Evolutionary conservation across 1,140 invertebrate species (phyloP), one percentile per base, ranked within the genome.

Genomic region (Caenorhabditis latens): DNA sequence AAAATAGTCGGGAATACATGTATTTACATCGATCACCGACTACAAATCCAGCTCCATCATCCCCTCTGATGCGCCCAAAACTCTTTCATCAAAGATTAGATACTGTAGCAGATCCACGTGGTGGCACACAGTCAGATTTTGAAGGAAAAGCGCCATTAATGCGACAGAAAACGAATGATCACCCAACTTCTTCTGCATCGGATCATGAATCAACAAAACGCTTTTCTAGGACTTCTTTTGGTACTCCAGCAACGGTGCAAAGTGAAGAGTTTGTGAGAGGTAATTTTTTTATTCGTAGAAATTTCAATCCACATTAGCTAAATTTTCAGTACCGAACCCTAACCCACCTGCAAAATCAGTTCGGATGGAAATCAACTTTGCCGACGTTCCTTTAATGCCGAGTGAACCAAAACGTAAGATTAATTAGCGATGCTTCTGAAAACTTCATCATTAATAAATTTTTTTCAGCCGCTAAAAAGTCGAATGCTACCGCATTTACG

Each of bases 1-100:
- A 79, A n/a, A 79, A 79, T 24, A 79, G 71, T 79, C 46, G 71
- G 53, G 71, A 79, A 50, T 79, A 79, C 21, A 79, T 79, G 71
- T 50, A 79, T 24, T 11, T 79, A 4, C 71, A 79, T 14, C 43
- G 71, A 48, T 79, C 71, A 4, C 71, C 43, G 8, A 50, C 46
- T 50, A 21, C 71, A 24, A 79, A 79, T 50, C 71, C 71, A 19
- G 71, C 71, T 43, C 71, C 71, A 21, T 13, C 71, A 11, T 79
- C 71, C 5, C 71, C 71, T 8, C 19, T 79, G 24, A 79, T 79
- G 71, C 46, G 71, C 11, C 71, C 71, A 21, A 79, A 79, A 50
- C 46, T 79, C 4, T 79, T 79, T n/a, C 43, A 79, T 53, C 71
- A 79, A 24, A 6, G 71, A 79, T n/a, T 79, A 0, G 71, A 79